These are phyloP conservation scores for Drosophila helvetica DNA, from an alignment of 2,888 invertebrate species.

Conservation along the genomic window DNA sequence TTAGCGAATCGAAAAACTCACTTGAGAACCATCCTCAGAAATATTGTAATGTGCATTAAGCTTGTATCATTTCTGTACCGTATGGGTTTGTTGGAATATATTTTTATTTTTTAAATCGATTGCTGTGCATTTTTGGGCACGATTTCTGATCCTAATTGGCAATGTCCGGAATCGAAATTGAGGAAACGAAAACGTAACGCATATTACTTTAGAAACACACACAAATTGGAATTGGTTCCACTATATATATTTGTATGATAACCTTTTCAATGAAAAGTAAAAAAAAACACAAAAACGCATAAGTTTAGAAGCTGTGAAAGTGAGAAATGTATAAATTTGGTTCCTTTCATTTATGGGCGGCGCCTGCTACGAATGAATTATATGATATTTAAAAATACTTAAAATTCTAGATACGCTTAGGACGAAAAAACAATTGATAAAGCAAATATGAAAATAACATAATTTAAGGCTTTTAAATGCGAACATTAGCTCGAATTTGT, in stretches of 20 bases:
- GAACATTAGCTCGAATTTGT: conserved; percentile 66
- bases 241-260: conserved; percentile 3
- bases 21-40: neutral
- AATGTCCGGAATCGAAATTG: conserved; percentile 36
- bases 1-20: neutral
- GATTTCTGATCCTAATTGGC: conserved; percentile 20
- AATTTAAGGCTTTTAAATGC: conserved; percentile 57
- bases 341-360: conserved; percentile 23
- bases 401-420: conserved; percentile 8
- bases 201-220: conserved; percentile 19
- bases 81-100: too few species aligned
- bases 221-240: conserved; percentile 14
- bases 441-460: conserved; percentile 11
- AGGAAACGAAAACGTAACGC: conserved; percentile 22
- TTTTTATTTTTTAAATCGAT: too few species aligned
- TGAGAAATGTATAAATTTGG: neutral
- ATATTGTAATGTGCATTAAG: neutral
- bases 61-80: neutral
- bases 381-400: neutral
- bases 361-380: conserved; percentile 8
- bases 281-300: conserved; percentile 2
- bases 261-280: conserved; percentile 11
- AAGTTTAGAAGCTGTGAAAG: too few species aligned
- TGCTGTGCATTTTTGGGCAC: neutral
- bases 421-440: neutral